Evolutionary conservation across 2,113 vertebrate genomes (phyloP).

Genomic region (Eurypyga helias): DNA sequence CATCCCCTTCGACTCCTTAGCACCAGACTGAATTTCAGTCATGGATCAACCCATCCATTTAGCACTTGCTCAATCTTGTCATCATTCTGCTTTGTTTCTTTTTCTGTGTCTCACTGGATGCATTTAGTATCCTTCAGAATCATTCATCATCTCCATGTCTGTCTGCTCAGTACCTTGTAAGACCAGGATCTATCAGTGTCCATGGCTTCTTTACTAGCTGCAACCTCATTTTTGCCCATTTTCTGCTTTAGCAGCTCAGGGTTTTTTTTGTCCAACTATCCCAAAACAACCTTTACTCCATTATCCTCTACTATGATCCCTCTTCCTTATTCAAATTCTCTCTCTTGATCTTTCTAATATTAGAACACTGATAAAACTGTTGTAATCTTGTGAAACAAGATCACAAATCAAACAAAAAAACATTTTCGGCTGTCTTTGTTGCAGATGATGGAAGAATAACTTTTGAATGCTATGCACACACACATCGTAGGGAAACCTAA

Average conservation of each 20-base stretch:
- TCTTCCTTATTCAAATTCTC: neutral
- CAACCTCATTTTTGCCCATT: neutral
- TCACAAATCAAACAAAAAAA: neutral
- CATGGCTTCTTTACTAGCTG: neutral
- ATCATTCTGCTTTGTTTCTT: neutral
- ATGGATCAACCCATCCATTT: neutral
- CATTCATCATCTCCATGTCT: neutral
- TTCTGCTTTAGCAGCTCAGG: neutral
- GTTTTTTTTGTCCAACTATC: neutral
- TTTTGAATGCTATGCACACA: neutral
- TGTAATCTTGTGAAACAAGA: neutral
- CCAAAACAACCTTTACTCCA: neutral
- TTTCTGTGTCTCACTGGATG: neutral
- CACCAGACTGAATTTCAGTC: neutral
- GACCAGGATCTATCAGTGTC: neutral
- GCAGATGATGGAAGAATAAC: neutral
- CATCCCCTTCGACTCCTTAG: neutral
- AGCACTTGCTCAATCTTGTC: neutral
- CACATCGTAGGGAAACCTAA: neutral
- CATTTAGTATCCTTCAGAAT: neutral
- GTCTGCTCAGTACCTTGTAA: neutral
- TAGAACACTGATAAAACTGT: neutral
- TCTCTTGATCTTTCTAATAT: neutral
- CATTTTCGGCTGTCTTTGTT: neutral
- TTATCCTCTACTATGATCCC: neutral